Percentiles rank a stretch among this genome's conserved stretches.
These are phyloP conservation scores for Eclectus roratus DNA, from an alignment of 2,113 vertebrate genomes.

Conservation along the genomic window DNA sequence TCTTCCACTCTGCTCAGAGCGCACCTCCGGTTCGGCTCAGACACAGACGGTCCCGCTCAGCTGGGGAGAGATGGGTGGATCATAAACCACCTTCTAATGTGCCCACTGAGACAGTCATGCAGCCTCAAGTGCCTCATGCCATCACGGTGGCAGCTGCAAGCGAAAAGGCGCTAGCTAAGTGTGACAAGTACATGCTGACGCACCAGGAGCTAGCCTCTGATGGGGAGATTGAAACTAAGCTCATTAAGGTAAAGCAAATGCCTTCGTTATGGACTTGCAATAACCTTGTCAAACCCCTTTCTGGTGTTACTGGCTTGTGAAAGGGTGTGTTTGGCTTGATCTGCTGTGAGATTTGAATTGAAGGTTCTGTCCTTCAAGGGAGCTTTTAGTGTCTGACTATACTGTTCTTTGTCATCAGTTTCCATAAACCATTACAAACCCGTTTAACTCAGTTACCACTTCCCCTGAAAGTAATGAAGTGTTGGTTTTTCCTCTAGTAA, in stretches of 20 bases:
- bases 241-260: slow-evolving; percentile 87
- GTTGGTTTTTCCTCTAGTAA: neutral
- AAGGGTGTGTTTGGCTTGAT: accelerated
- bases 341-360: neutral
- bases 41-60: slow-evolving; percentile 88
- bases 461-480: neutral
- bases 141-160: slow-evolving; percentile 87
- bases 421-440: accelerated
- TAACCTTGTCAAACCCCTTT: neutral
- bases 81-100: slow-evolving; percentile 88
- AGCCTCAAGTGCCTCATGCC: slow-evolving; percentile 87
- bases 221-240: slow-evolving; percentile 92
- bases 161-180: slow-evolving; percentile 89
- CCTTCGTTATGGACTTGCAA: accelerated
- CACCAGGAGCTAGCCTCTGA: slow-evolving; percentile 96
- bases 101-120: slow-evolving; percentile 90
- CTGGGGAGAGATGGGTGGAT: slow-evolving; percentile 94
- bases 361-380: neutral
- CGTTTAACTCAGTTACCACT: accelerated
- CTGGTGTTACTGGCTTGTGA: neutral
- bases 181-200: slow-evolving; percentile 95
- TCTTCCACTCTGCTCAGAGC: slow-evolving; percentile 76
- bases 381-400: neutral
- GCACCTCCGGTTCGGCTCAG: slow-evolving; percentile 74
- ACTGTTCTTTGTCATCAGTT: neutral